Evolutionary conservation across 2,888 invertebrate genomes (phyloP), one percentile per base, ranked within the genome.

Genomic region (Papilio gigon): DNA sequence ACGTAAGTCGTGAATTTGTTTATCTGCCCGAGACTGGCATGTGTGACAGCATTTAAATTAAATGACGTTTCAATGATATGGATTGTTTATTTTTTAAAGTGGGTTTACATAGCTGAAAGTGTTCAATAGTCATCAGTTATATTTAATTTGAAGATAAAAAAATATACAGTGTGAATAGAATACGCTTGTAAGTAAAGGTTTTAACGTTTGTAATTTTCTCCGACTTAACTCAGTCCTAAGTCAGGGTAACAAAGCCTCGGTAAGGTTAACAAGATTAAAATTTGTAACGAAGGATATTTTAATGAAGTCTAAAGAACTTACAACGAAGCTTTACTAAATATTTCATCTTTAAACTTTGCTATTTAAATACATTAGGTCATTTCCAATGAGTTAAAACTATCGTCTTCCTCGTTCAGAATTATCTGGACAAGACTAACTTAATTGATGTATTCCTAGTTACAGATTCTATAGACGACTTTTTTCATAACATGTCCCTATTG

Each of bases 1-100:
- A 56, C 50, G 40, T 65, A 56, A 56, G 40, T 53, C 64, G 17
- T 63, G 50, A 63, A 40, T 61, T 44, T 61, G 61, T 61, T 61
- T 61, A 61, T 42, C 61, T 61, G 11, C 44, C 30, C 27, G 11
- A 37, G 14, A 50, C n/a, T 9, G 17, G 0, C 4, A 56, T n/a
- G n/a, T 56, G 53, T 56, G 27, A n/a, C 1, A n/a, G 30, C 30
- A 53, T 53, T n/a, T 2, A 6, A 42, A 42, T 17, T n/a, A 42
- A 17, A 42, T 17, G 17, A 8, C 42, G 17, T 42, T 17, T 42
- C 17, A 42, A 42, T 42, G 17, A 35, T 11, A 35, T n/a, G n/a
- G n/a, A n/a, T n/a, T n/a, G n/a, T n/a, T n/a, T 35, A 35, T 35
- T 1, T 35, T 3, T 37, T 37, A 37, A 9, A 37, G 14, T 37